Evolutionary conservation across 2,113 vertebrate species (phyloP).

Genomic region (Nyctereutes procyonoides): DNA sequence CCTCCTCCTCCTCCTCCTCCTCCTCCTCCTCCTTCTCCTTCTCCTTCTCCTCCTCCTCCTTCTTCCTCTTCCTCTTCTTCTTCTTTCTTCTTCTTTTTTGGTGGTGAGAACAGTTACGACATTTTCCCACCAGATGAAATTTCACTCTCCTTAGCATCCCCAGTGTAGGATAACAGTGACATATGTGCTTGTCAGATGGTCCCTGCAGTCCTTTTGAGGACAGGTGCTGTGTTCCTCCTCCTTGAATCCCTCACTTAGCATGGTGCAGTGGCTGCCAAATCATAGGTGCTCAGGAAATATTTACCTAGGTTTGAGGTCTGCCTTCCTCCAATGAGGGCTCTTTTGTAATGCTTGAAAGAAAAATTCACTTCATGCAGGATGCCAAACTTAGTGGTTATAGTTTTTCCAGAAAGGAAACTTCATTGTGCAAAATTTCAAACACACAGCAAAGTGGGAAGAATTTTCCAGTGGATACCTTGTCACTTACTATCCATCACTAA

Average conservation of each 20-base stretch:
- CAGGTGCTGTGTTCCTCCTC: not conserved
- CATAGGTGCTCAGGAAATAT: constrained; percentile 29
- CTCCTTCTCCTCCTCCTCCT: too few species aligned
- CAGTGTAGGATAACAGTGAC: not conserved
- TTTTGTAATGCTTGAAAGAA: not conserved
- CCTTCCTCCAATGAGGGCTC: constrained; percentile 12
- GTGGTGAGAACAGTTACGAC: not conserved
- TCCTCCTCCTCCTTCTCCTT: fast-evolving
- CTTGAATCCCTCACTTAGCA: not conserved
- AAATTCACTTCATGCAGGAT: not conserved
- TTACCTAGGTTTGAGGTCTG: not conserved
- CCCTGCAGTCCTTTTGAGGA: not conserved
- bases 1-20: too few species aligned
- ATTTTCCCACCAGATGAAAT: not conserved
- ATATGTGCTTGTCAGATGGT: not conserved
- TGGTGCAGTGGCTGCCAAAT: not conserved
- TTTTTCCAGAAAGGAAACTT: not conserved
- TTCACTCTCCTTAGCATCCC: not conserved
- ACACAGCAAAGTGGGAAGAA: not conserved
- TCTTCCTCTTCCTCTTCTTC: too few species aligned
- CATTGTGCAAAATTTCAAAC: constrained; percentile 2
- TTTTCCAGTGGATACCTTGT: not conserved
- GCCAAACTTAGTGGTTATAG: not conserved
- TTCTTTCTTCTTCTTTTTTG: not conserved
- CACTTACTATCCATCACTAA: not conserved